These are phyloP conservation scores for Anolis sagrei DNA, from an alignment of 2,113 vertebrate genomes.

Conservation along the genomic window DNA sequence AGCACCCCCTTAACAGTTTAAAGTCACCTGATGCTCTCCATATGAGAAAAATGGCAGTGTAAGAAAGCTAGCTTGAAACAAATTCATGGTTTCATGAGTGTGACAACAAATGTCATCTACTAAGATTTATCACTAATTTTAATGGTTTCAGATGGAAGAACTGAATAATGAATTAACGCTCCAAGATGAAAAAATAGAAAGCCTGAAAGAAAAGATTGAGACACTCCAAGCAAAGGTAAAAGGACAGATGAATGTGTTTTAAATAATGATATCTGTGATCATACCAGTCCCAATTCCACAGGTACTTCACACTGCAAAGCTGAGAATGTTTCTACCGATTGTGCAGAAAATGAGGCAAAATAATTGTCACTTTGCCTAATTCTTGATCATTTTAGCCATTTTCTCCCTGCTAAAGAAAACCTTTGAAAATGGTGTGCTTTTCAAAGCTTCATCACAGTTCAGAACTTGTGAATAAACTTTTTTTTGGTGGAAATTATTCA, in stretches of 20 bases:
- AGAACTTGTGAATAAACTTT: no score
- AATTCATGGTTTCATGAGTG: background rate
- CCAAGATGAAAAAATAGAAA: constrained; percentile 73
- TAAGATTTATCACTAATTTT: background rate
- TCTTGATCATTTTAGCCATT: no score
- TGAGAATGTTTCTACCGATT: background rate
- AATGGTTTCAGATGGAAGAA: constrained; percentile 68
- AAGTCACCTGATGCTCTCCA: background rate
- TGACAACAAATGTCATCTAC: background rate
- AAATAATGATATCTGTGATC: background rate
- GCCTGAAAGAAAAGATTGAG: constrained; percentile 69
- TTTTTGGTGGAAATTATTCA: no score
- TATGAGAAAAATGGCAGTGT: background rate
- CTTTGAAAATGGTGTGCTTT: no score
- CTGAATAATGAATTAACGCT: constrained; percentile 68
- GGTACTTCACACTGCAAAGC: background rate
- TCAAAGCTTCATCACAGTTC: no score
- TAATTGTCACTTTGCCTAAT: background rate
- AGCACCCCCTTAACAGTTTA: no score
- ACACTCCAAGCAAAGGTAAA: constrained; percentile 73
- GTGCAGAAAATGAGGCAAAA: background rate
- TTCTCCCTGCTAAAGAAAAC: no score
- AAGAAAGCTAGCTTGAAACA: background rate
- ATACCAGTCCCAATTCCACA: background rate
- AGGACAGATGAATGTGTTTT: accelerated